Evolutionary conservation across 1,140 invertebrate genomes (phyloP), one percentile per base, ranked within the genome.

Genomic region (Cherax quadricarinatus): DNA sequence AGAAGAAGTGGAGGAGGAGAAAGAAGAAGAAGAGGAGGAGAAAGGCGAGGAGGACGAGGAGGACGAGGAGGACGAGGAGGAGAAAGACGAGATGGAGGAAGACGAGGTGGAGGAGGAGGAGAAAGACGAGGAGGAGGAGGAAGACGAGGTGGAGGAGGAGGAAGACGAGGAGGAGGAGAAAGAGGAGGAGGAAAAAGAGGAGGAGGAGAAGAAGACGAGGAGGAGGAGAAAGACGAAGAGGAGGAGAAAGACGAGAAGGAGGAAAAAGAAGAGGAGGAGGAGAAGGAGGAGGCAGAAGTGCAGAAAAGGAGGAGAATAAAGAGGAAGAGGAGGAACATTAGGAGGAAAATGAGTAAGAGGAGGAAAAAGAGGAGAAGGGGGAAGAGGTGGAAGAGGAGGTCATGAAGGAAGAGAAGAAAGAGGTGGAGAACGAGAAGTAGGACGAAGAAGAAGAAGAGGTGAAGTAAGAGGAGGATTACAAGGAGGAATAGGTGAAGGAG

Each of bases 211-310:
- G 30, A 41, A 1, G 30, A 41, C n/a, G n/a, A 41, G 2, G 30
- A 41, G 30, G 30, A 1, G 30, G 30, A 41, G 30, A 2, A 41
- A 21, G 4, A 18, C 30, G 75, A 16, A 49, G 48, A 79, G 16
- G 48, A 41, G 21, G 75, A 78, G 18, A 57, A 18, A 10, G 48
- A n/a, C 51, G 18, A 73, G n/a, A 70, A 30, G 18, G 48, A 24
- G 80, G 57, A 80, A 82, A 80, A 62, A 30, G 49, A 9, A 66
- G 57, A 82, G 41, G 51, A 51, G 66, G 78, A 90, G 80, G 53
- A 12, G 53, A n/a, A n/a, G 49, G 21, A 21, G 48, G 57, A 21
- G 24, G 57, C 62, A 1, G 24, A 66, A 24, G 12, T 48, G 62
- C 1, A 62, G 0, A 6, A 84, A 24, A 62, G 62, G 53, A 5